Conservation (phyloP, 2,888 invertebrate genomes). For the Polydrusus cervinus region DNA sequence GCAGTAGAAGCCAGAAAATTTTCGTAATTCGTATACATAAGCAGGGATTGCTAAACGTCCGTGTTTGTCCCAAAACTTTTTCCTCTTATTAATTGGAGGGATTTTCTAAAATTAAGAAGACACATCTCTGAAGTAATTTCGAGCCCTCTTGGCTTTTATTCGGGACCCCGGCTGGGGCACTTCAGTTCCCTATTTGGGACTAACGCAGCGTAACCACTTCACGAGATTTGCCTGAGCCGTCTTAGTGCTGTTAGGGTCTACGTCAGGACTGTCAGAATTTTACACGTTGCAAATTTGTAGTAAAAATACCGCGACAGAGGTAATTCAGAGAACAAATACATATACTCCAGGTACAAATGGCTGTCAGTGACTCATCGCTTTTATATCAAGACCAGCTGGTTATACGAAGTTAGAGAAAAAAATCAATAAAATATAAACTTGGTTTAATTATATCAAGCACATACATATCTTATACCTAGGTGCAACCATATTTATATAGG, state of each 20-base stretch:
- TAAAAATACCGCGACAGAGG: too few relatives aligned
- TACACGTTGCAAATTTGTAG: too few relatives aligned
- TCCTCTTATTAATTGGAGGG: constrained; percentile 46
- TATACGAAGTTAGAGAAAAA: too few relatives aligned
- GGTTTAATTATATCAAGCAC: too few relatives aligned
- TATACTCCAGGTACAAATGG: too few relatives aligned
- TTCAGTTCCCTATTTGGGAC: constrained; percentile 42
- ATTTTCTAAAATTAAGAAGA: constrained; percentile 51
- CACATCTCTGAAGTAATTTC: constrained; percentile 39
- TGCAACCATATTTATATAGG: too few relatives aligned
- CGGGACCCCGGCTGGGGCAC: constrained; percentile 22
- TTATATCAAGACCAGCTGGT: too few relatives aligned
- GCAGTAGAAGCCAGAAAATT: background rate
- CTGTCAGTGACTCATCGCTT: too few relatives aligned
- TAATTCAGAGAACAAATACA: too few relatives aligned
- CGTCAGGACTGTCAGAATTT: too few relatives aligned
- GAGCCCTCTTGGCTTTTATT: constrained; percentile 41
- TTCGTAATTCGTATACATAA: background rate
- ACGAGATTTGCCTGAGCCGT: constrained; percentile 45
- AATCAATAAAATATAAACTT: too few relatives aligned
- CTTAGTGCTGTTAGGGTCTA: background rate
- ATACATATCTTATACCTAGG: too few relatives aligned
- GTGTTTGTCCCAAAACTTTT: constrained; percentile 33
- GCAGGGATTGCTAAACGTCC: constrained; percentile 1
- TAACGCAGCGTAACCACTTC: constrained; percentile 49